A percentile compares a stretch with the other conserved stretches of the same genome.
Conservation (phyloP, 2,113 vertebrate species). For the Notarius quadriscutis region DNA sequence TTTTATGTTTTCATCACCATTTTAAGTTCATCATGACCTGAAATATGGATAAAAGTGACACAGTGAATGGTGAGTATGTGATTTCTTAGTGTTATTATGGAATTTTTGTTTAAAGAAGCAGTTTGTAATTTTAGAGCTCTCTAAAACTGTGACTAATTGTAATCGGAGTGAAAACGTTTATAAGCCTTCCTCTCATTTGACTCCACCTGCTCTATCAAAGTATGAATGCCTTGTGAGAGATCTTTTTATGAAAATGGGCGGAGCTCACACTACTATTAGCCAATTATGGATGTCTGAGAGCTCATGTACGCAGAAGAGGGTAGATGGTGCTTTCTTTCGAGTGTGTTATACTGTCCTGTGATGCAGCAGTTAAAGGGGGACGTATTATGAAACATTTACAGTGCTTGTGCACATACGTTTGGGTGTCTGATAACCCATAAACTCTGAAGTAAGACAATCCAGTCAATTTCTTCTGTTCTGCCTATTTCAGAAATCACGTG, state of each 20-base stretch:
- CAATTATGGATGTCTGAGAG: neutral
- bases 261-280: neutral
- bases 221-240: neutral
- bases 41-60: constrained; percentile 35
- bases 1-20: constrained; percentile 53
- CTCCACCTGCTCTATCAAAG: neutral
- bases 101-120: neutral
- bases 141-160: neutral
- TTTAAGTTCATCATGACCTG: constrained; percentile 46
- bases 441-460: no score
- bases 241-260: neutral
- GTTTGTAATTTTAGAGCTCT: neutral
- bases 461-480: no score
- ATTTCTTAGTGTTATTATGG: neutral
- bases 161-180: neutral
- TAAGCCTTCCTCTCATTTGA: neutral
- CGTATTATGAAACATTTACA: no score
- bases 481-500: no score
- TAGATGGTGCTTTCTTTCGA: neutral
- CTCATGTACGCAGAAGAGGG: neutral
- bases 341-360: neutral
- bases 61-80: constrained; percentile 25
- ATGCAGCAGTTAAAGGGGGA: no score
- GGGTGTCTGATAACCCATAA: no score
- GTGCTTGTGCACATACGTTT: no score